Percentiles rank a stretch among this genome's conserved stretches.
These are phyloP conservation scores for Pectinophora gossypiella DNA, from an alignment of 1,140 invertebrate species.

Conservation along the genomic window DNA sequence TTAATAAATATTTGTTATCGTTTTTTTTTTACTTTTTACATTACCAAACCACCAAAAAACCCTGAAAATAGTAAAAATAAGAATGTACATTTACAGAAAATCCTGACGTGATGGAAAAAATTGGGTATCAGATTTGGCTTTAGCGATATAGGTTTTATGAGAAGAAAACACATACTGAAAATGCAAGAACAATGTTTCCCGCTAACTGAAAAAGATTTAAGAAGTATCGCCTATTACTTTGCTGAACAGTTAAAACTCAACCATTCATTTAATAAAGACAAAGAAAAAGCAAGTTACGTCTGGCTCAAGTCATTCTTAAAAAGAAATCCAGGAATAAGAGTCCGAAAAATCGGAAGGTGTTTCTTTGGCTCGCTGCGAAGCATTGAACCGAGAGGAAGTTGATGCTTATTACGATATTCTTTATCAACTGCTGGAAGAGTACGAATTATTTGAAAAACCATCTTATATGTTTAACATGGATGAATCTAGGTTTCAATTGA, in stretches of 20 bases:
- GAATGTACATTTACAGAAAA: too few relatives aligned
- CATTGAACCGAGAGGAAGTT: not conserved
- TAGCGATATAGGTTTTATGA: too few relatives aligned
- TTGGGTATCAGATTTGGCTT: too few relatives aligned
- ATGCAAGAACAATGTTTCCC: not conserved
- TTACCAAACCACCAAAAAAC: too few relatives aligned
- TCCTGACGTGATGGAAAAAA: too few relatives aligned
- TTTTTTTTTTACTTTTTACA: too few relatives aligned
- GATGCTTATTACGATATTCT: not conserved
- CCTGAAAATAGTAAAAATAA: too few relatives aligned
- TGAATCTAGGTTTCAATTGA: not conserved
- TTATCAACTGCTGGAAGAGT: not conserved
- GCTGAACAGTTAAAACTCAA: not conserved
- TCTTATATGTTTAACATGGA: not conserved
- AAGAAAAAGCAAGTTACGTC: not conserved
- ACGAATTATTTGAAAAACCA: not conserved
- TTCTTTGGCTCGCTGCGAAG: not conserved
- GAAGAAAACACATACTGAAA: not conserved
- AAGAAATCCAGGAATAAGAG: not conserved
- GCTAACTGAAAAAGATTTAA: not conserved
- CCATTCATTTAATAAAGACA: not conserved
- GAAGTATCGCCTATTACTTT: not conserved
- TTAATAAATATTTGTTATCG: too few relatives aligned
- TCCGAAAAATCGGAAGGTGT: not conserved
- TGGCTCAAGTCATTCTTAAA: not conserved